A percentile compares a stretch with the other conserved stretches of the same genome.
Conservation (phyloP, 2,888 invertebrate genomes). For the Xylophagus ater region DNA sequence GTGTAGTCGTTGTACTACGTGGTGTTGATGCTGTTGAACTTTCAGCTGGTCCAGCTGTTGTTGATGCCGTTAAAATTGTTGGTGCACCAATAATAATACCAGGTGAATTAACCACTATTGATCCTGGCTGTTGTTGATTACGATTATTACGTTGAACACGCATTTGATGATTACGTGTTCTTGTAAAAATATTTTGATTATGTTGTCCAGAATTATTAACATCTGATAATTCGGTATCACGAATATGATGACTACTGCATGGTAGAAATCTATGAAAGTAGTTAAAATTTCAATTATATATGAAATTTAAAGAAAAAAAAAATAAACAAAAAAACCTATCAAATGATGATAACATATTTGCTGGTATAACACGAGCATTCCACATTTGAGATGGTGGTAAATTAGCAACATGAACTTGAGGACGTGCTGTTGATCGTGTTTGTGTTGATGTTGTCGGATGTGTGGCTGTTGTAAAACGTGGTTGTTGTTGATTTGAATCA, state of each 20-base stretch:
- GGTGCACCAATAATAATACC: neutral
- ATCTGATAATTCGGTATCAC: constrained; percentile 27
- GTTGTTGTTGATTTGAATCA: constrained; percentile 30
- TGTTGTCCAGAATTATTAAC: constrained; percentile 1
- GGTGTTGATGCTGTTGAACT: constrained; percentile 8
- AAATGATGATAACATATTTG: constrained; percentile 35
- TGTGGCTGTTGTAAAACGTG: constrained; percentile 52
- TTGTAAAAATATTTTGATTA: constrained; percentile 4
- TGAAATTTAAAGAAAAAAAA: constrained; percentile 4
- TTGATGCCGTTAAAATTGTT: constrained; percentile 14
- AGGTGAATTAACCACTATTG: neutral
- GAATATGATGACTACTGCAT: constrained; percentile 60
- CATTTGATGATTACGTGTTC: constrained; percentile 9
- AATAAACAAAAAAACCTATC: constrained; percentile 23
- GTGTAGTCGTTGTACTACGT: constrained; percentile 13
- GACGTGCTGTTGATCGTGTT: constrained; percentile 55
- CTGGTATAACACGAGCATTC: constrained; percentile 35
- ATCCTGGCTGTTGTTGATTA: neutral
- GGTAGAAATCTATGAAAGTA: constrained; percentile 44
- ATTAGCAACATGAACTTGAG: constrained; percentile 54
- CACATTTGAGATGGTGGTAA: constrained; percentile 41
- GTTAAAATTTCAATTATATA: neutral
- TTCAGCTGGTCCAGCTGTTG: constrained; percentile 15
- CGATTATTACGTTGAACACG: too few relatives aligned
- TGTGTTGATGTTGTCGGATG: constrained; percentile 61